These are phyloP conservation scores for Drosophila ficusphila DNA, from an alignment of 1,140 invertebrate species.

Conservation along the genomic window DNA sequence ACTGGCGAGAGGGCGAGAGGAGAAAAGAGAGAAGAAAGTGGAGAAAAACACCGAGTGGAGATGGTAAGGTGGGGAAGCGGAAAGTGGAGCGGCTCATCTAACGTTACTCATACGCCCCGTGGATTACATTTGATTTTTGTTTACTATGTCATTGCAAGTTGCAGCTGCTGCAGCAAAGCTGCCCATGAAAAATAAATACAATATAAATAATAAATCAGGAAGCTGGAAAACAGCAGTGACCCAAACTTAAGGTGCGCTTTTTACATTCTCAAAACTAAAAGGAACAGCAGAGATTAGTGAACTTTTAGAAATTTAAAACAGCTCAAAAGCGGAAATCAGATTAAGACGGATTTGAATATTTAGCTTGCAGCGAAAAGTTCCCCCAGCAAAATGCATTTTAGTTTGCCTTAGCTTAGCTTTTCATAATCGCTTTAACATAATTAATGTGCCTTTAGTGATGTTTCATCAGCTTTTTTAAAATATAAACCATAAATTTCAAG, in stretches of 20 bases:
- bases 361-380: neutral
- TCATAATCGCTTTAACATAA: neutral
- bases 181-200: constrained; percentile 39
- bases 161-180: constrained; percentile 28
- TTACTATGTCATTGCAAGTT: constrained; percentile 48
- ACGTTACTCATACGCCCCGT: constrained; percentile 15
- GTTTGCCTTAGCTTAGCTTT: neutral
- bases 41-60: neutral
- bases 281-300: constrained; percentile 17
- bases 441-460: neutral
- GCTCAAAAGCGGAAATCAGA: neutral
- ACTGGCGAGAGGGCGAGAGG: constrained; percentile 1
- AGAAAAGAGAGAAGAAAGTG: constrained; percentile 14
- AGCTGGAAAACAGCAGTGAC: constrained; percentile 2
- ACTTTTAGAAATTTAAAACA: neutral
- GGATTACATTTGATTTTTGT: constrained; percentile 14
- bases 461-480: neutral
- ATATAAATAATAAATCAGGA: constrained; percentile 26
- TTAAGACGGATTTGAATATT: neutral
- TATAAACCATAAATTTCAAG: too few species aligned
- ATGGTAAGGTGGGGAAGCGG: neutral
- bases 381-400: too few species aligned
- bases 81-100: constrained; percentile 46
- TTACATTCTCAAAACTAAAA: neutral
- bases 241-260: constrained; percentile 6